Evolutionary conservation across 2,113 vertebrate genomes (phyloP).

Genomic region (Eurystomus gularis): DNA sequence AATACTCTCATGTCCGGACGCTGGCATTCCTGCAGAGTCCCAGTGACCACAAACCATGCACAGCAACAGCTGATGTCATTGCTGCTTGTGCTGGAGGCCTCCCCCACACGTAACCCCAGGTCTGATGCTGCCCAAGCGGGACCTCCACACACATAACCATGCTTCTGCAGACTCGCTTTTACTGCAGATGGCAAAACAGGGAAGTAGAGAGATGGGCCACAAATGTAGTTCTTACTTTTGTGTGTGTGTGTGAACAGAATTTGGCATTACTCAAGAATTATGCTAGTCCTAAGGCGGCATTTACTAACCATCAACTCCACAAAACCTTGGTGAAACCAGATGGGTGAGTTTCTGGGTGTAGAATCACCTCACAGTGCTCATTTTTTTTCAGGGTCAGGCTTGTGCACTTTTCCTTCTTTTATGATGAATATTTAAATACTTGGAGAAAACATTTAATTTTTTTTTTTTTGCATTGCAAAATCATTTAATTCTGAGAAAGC

Average conservation of each 20-base stretch:
- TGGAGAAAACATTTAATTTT: not conserved
- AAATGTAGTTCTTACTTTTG: rapidly evolving
- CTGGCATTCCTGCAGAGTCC: not conserved
- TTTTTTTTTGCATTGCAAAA: not conserved
- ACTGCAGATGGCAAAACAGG: not conserved
- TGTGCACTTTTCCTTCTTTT: not conserved
- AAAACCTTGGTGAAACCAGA: not conserved
- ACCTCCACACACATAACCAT: rapidly evolving
- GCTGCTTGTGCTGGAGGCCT: not conserved
- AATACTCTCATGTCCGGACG: rapidly evolving
- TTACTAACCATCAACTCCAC: not conserved
- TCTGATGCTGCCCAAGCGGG: not conserved
- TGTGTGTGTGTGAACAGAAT: not conserved
- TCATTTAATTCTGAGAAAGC: not conserved
- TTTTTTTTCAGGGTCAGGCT: not conserved
- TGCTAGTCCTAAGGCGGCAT: rapidly evolving
- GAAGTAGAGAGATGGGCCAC: not conserved
- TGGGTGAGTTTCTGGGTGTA: not conserved
- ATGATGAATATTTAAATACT: not conserved
- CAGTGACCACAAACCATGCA: not conserved
- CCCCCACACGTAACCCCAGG: rapidly evolving
- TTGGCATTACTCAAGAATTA: not conserved
- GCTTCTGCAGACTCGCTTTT: not conserved
- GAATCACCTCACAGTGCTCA: not conserved
- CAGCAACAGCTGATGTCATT: rapidly evolving